Percentiles rank a stretch among this genome's conserved stretches.
Evolutionary conservation across 2,888 invertebrate species (phyloP).

Genomic region (Mimas tiliae): DNA sequence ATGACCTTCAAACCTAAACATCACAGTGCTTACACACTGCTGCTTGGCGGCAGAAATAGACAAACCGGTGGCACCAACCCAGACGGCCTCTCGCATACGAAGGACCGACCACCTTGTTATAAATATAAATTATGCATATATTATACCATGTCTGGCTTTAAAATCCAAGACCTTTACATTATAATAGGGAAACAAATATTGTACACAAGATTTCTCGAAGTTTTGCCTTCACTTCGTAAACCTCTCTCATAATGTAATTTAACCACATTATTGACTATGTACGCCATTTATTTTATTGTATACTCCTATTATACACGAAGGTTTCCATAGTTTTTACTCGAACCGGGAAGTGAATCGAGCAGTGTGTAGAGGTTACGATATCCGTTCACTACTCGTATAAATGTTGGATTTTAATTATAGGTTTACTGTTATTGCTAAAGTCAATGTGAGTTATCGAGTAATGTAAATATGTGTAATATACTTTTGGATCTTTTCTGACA

Average conservation of each 20-base stretch:
- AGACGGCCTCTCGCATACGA: too few relatives aligned
- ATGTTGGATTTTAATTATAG: background rate
- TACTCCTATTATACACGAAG: background rate
- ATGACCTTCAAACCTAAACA: too few relatives aligned
- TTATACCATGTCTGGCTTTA: background rate
- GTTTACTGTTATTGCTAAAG: background rate
- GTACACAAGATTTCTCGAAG: background rate
- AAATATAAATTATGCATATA: too few relatives aligned
- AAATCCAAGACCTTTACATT: background rate
- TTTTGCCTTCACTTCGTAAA: background rate
- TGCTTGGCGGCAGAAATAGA: too few relatives aligned
- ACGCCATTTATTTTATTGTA: slow-evolving; percentile 13
- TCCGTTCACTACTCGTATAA: slow-evolving; percentile 10
- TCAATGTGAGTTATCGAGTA: background rate
- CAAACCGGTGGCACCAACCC: too few relatives aligned
- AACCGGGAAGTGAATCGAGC: slow-evolving; percentile 18
- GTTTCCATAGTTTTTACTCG: slow-evolving; percentile 3
- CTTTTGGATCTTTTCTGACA: background rate
- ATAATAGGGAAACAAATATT: background rate
- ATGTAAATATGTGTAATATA: too few relatives aligned
- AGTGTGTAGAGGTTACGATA: slow-evolving; percentile 3
- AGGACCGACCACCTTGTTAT: too few relatives aligned
- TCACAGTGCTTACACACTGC: too few relatives aligned
- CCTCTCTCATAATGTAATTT: slow-evolving; percentile 8
- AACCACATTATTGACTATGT: slow-evolving; percentile 11